Percentiles rank a stretch among this genome's conserved stretches.
phyloP scores from a whole-genome alignment of 2,888 invertebrate genomes.

The Ophion ventricosus region DNA sequence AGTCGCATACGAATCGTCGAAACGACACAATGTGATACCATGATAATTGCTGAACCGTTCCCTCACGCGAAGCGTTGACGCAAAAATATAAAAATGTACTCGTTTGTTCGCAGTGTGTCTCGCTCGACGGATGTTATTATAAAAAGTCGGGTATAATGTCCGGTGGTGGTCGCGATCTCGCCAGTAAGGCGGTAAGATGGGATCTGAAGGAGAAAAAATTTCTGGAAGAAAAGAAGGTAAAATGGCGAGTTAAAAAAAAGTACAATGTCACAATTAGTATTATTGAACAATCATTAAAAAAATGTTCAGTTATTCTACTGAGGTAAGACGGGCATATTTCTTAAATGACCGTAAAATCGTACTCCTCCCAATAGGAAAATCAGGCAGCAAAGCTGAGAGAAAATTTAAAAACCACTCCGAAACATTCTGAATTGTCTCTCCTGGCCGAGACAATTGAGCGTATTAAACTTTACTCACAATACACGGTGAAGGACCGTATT shows the following conservation, averaged over 20 bases:
- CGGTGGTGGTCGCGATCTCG: conserved; percentile 88
- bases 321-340: not conserved
- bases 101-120: conserved; percentile 88
- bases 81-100: not conserved
- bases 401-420: not conserved
- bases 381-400: conserved; percentile 12
- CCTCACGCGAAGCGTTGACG: not conserved
- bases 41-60: not conserved
- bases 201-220: conserved; percentile 83
- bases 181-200: conserved; percentile 97
- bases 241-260: not conserved
- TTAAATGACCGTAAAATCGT: not conserved
- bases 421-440: conserved; percentile 17
- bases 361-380: conserved; percentile 8
- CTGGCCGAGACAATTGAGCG: not conserved
- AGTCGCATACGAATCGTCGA: conserved; percentile 93
- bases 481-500: not conserved
- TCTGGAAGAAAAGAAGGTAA: conserved; percentile 23
- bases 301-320: not conserved
- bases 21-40: conserved; percentile 88
- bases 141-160: conserved; percentile 98
- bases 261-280: not conserved
- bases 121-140: conserved; percentile 98
- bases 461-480: conserved; percentile 15
- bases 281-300: not conserved